Evolutionary conservation across 2,888 invertebrate genomes (phyloP), one percentile per base, ranked within the genome.

Genomic region (Drosophila melanosoma): DNA sequence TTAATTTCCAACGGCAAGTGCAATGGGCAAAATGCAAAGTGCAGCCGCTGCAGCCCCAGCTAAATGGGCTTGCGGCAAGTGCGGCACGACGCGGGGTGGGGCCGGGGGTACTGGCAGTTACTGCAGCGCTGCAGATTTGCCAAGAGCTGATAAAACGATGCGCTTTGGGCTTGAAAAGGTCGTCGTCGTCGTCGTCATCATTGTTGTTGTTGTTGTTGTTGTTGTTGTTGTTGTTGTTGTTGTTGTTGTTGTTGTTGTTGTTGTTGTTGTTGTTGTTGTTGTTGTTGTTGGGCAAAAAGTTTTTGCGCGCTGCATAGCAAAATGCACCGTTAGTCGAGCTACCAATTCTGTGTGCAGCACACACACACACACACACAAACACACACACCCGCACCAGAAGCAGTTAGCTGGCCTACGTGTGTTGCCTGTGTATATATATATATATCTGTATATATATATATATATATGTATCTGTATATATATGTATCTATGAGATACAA

Each of bases 1-100:
- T 88, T 88, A 85, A 88, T 85, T 85, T 85, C 59, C 85, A 85
- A 77, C 89, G 67, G 85, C 87, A 88, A 85, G 84, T 88, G 85
- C 87, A 85, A 72, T 86, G 86, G 74, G 74, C 70, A 76, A 81
- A 74, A 62, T 73, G 74, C 77, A 75, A 80, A 80, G 68, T 81
- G 80, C 79, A 70, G 61, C 60, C 32, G 67, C 64, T 64, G 64
- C 76, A 45, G 45, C 29, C 29, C 15, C 23, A 23, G 23, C 45
- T 45, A 45, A 45, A 45, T 45, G 45, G 23, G 45, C 23, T 45
- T 7, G 15, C 6, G 5, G 29, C 29, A 29, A 29, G 15, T 45
- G 20, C 20, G 20, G 12, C 11, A 5, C n/a, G 6, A n/a, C 42
- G 17, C 17, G n/a, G n/a, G 1, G 40, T 10, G 7, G 3, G 17